Conservation (phyloP, 2,113 vertebrate species). For the Tachysurus vachellii region DNA sequence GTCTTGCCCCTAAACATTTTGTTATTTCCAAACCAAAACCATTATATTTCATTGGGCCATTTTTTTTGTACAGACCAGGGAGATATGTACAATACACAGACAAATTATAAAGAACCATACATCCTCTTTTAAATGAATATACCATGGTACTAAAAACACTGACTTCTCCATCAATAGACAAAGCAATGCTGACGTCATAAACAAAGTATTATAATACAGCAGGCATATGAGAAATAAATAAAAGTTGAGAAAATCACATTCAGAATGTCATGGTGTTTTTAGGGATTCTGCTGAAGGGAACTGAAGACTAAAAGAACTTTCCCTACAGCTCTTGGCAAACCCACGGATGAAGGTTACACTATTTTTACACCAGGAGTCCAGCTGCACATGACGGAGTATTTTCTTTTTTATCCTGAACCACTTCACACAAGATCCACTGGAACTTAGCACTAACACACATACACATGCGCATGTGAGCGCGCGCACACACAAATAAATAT, state of each 20-base stretch:
- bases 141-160: too few species aligned
- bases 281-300: not conserved
- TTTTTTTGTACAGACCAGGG: not conserved
- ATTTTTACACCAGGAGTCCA: conserved; percentile 28
- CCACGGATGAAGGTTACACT: conserved; percentile 23
- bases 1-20: not conserved
- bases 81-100: not conserved
- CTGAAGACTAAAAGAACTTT: not conserved
- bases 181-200: not conserved
- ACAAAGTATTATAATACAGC: not conserved
- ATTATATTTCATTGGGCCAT: not conserved
- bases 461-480: too few species aligned
- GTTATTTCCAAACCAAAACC: not conserved
- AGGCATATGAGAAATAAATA: not conserved
- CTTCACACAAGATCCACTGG: conserved; percentile 9
- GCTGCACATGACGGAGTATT: conserved; percentile 5
- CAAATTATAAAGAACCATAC: not conserved
- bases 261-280: not conserved
- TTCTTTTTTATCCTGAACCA: conserved; percentile 12
- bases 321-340: conserved; percentile 15
- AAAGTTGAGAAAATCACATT: not conserved
- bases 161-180: not conserved
- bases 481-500: too few species aligned
- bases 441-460: not conserved
- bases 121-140: not conserved